Conservation (phyloP, 2,113 vertebrate genomes). For the Plestiodon gilberti region DNA sequence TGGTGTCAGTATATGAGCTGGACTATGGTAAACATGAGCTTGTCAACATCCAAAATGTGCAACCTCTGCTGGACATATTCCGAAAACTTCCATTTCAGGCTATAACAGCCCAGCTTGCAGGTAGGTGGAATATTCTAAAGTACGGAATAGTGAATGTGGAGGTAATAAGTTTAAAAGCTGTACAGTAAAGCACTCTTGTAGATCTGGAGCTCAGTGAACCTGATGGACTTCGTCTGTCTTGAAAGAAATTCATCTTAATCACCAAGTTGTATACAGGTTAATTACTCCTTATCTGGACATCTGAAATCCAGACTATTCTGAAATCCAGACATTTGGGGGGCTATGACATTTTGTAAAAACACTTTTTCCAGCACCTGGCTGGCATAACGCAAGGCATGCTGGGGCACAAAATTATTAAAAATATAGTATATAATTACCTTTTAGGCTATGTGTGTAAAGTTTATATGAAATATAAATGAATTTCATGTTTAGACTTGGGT, state of each 20-base stretch:
- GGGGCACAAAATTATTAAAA: no score
- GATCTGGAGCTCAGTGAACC: not conserved
- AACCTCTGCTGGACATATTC: conserved; percentile 83
- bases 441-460: no score
- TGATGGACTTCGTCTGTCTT: not conserved
- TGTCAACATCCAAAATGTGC: conserved; percentile 78
- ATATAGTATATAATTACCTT: no score
- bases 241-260: not conserved
- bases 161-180: not conserved
- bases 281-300: no score
- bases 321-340: no score
- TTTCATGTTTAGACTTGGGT: no score
- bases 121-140: conserved; percentile 67
- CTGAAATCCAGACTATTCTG: no score
- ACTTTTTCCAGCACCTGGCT: no score
- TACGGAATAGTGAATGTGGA: not conserved
- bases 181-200: not conserved
- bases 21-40: conserved; percentile 93
- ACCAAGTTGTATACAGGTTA: not conserved
- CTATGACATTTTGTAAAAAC: no score
- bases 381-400: no score
- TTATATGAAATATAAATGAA: no score
- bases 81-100: conserved; percentile 92
- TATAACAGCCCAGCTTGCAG: conserved; percentile 89
- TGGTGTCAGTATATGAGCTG: conserved; percentile 89